Conservation (phyloP, 2,797 vertebrate genomes). For the Eutrigla gurnardus region DNA sequence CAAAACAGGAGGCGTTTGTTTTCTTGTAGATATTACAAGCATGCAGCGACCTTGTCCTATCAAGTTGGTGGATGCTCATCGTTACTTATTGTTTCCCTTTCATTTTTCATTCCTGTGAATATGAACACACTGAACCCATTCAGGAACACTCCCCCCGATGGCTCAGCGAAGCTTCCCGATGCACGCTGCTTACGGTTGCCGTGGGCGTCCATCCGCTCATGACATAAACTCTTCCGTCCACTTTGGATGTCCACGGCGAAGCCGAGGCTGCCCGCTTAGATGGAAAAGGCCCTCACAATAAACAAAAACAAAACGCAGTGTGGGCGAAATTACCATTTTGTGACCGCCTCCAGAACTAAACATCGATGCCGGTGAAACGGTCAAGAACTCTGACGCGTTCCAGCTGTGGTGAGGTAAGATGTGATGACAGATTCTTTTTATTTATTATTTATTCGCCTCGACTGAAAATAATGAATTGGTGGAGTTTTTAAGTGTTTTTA, state of each 20-base stretch:
- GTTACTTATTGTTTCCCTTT: conserved; percentile 10
- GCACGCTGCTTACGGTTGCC: conserved; percentile 9
- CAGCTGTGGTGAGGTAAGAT: conserved; percentile 49
- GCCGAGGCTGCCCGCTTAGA: conserved; percentile 55
- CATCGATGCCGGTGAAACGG: conserved; percentile 42
- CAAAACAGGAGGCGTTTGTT: conserved; percentile 1
- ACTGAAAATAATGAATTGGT: background rate
- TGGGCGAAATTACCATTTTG: conserved; percentile 54
- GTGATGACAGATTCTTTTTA: conserved; percentile 10
- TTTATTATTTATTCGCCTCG: background rate
- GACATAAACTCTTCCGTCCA: conserved; percentile 52
- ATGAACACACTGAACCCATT: background rate
- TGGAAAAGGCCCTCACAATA: conserved; percentile 42
- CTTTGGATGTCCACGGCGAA: conserved; percentile 31
- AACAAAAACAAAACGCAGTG: conserved; percentile 63
- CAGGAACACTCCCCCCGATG: background rate
- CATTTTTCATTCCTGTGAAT: conserved; percentile 22
- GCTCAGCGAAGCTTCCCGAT: conserved; percentile 4
- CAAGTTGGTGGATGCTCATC: conserved; percentile 9
- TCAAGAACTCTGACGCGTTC: conserved; percentile 39
- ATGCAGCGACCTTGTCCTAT: background rate
- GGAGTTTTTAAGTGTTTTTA: background rate
- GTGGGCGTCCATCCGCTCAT: conserved; percentile 44
- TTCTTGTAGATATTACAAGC: background rate
- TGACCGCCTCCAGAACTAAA: conserved; percentile 46